These are phyloP conservation scores for Philotrypesis tridentata DNA, from an alignment of 1,140 invertebrate species.

Conservation along the genomic window DNA sequence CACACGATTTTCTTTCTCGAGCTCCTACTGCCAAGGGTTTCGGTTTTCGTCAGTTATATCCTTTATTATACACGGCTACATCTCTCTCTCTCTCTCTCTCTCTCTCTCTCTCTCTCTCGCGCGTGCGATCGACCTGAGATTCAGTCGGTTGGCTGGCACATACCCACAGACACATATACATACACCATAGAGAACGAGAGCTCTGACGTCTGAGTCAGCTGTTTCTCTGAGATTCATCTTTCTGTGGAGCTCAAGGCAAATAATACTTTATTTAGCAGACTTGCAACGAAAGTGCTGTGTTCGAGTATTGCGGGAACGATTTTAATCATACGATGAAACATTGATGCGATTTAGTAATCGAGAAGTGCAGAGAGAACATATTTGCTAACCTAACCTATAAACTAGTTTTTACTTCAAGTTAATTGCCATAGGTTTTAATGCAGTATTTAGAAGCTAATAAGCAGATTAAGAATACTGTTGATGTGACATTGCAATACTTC, in stretches of 20 bases:
- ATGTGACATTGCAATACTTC: not conserved
- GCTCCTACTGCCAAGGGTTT: not conserved
- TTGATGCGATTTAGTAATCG: no score
- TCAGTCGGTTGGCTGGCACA: not conserved
- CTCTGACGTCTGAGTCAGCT: not conserved
- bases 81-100: not conserved
- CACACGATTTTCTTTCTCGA: not conserved
- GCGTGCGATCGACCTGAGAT: not conserved
- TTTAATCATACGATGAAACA: no score
- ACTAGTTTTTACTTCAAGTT: not conserved
- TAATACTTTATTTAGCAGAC: no score
- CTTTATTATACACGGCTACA: not conserved
- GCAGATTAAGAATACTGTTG: not conserved
- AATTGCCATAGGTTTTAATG: no score
- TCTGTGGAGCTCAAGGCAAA: no score
- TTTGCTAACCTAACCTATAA: not conserved
- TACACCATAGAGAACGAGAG: no score
- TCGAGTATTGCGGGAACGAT: no score
- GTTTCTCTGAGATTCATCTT: not conserved
- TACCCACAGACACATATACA: no score
- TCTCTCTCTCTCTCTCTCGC: not conserved
- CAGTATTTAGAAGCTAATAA: no score
- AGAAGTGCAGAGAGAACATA: no score
- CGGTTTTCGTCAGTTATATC: not conserved
- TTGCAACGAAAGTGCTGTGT: no score